Evolutionary conservation across 2,888 invertebrate genomes (phyloP), one percentile per base, ranked within the genome.

Genomic region (Conistra vaccinii): DNA sequence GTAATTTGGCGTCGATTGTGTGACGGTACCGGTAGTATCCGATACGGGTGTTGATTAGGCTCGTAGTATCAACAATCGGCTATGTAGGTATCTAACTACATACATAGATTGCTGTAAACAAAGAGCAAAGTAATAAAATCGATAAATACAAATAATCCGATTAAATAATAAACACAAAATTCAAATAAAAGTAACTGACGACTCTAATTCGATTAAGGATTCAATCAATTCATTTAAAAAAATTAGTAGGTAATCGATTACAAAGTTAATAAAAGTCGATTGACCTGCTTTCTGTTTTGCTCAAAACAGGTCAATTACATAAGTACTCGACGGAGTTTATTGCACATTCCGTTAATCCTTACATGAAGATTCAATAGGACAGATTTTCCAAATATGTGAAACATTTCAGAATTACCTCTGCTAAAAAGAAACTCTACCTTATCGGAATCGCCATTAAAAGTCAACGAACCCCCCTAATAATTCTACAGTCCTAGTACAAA

Each of bases 1-100:
- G 88, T 89, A 76, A 83, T 86, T 87, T 84, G 71, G 84, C 65
- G 79, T 81, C 78, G 72, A 73, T 78, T 80, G 82, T 80, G 73
- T 78, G 76, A 84, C 69, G 81, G 73, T 75, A 72, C 63, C 63
- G 70, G 74, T 57, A 51, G 69, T 80, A 75, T 75, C 66, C 17
- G 57, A 69, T 67, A 65, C 29, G 32, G 57, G 29, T 60, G 65
- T 29, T 70, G 81, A 67, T 75, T 51, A 53, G 32, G 48, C n/a
- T 62, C 39, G 23, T 32, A 23, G 6, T 48, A 48, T 32, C 39
- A 39, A 65, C 35, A 58, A 78, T 57, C 29, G 7, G 5, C 10
- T 23, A 20, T 23, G 48, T 29, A 32, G 10, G 5, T 45, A 62
- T 26, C 23, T 17, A 35, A 12, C 1, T 35, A 35, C 4, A 26